Evolutionary conservation across 1,140 invertebrate species (phyloP), one percentile per base, ranked within the genome.

Genomic region (Drosophila triauraria): DNA sequence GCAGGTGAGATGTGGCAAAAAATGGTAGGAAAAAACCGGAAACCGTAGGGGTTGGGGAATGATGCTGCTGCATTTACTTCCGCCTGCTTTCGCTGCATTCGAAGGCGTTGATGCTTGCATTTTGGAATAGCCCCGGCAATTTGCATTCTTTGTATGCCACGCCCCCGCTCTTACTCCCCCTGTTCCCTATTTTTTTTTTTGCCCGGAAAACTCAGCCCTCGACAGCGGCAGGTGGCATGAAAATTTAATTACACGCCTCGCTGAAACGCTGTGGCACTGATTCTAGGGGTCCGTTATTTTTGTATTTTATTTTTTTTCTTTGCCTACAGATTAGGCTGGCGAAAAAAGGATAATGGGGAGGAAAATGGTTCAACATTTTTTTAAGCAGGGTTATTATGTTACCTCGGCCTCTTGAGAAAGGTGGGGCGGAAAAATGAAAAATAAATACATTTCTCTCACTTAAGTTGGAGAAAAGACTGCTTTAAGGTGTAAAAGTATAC

Each of bases 161-260:
- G 8, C 42, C 32, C 13, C 13, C 9, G 7, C 6, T 10, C 32
- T 23, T 58, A 10, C 10, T 12, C 38, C 12, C 12, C 4, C 12
- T 38, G 25, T 30, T 4, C 20, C 30, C 5, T 20, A 3, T 56
- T 17, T 25, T 54, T 23, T 54, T 15, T 38, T 40, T 40, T 40
- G 23, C 47, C 65, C 43, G 27, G 20, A 20, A 65, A 46, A 17
- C 20, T 20, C 57, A 65, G 12, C 57, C 51, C 23, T 25, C 67
- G 20, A 25, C 12, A 48, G 15, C 12, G 53, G 65, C 59, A 78
- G 76, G 76, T 71, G 76, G 69, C 69, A 72, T 72, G 67, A 50
- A 79, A 79, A 79, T 80, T 74, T 63, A 79, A 79, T 79, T 79
- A 79, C 56, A 79, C 77, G 77, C 76, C 60, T 79, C 77, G 76